phyloP scores from a whole-genome alignment of 2,888 invertebrate species.

The Synanthedon myopaeformis region DNA sequence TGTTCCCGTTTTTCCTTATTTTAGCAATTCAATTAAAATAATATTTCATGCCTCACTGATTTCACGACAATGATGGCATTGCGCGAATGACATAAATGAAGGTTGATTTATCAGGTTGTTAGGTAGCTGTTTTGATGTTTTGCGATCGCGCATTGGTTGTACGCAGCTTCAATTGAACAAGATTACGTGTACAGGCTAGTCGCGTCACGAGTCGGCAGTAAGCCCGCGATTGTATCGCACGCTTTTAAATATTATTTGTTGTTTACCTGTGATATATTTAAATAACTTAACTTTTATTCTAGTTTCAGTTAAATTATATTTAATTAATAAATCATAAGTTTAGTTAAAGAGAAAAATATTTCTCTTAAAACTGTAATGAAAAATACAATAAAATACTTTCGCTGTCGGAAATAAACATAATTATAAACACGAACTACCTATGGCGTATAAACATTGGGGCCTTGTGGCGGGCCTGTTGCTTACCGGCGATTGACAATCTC shows the following conservation, averaged over 20 bases:
- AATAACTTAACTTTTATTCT: no score
- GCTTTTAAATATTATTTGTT: conserved; percentile 8
- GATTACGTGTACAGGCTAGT: conserved; percentile 32
- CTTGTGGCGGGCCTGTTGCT: conserved; percentile 48
- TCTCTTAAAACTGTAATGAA: conserved; percentile 2
- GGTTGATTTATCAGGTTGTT: conserved; percentile 28
- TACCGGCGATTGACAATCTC: conserved; percentile 47
- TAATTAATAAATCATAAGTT: no score
- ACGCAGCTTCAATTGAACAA: conserved; percentile 33
- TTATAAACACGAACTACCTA: conserved; percentile 36
- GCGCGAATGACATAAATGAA: conserved; percentile 25
- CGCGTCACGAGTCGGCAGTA: conserved; percentile 39
- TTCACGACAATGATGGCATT: conserved; percentile 23
- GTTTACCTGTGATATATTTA: no score
- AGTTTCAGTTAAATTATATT: no score
- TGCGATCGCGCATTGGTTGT: conserved; percentile 37
- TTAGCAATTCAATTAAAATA: no score
- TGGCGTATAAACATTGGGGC: conserved; percentile 43
- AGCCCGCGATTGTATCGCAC: conserved; percentile 45
- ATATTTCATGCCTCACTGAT: conserved; percentile 13
- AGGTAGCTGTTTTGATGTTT: conserved; percentile 21
- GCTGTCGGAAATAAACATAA: conserved; percentile 5
- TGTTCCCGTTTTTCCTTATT: no score
- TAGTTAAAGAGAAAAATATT: no score
- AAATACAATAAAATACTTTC: conserved; percentile 7